These are phyloP conservation scores for Pseudomyrmex cubaensis DNA, from an alignment of 1,140 invertebrate genomes.

Conservation along the genomic window DNA sequence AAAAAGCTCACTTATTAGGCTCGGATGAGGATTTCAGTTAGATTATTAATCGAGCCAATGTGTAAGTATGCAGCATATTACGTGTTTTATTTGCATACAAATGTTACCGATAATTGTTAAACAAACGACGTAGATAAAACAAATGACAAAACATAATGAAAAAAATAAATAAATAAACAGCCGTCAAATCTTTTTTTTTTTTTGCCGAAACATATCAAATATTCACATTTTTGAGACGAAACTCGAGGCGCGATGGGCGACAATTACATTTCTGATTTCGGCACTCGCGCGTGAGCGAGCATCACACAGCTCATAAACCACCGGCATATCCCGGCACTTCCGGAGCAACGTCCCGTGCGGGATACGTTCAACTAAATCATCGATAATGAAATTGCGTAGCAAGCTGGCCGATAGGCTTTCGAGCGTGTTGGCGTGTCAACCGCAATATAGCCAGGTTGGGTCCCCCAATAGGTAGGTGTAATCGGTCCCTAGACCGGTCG, in stretches of 20 bases:
- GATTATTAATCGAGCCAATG: background rate
- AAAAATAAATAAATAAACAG: too few relatives aligned
- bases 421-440: constrained; percentile 40
- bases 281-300: constrained; percentile 32
- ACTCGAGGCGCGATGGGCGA: background rate
- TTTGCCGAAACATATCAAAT: background rate
- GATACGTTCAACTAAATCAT: constrained; percentile 69
- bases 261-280: constrained; percentile 57
- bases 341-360: constrained; percentile 35
- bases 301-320: constrained; percentile 49
- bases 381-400: constrained; percentile 75
- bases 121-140: too few relatives aligned
- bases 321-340: constrained; percentile 34
- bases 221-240: background rate
- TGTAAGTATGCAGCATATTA: too few relatives aligned
- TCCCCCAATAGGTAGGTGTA: constrained; percentile 5
- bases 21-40: background rate
- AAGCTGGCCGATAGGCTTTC: constrained; percentile 54
- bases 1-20: background rate
- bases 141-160: too few relatives aligned
- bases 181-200: too few relatives aligned
- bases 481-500: constrained; percentile 29
- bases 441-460: constrained; percentile 47
- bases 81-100: too few relatives aligned
- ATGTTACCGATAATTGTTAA: too few relatives aligned